Base-by-base conservation (phyloP, 2,888 invertebrate genomes). In the Tethea ocularis region DNA sequence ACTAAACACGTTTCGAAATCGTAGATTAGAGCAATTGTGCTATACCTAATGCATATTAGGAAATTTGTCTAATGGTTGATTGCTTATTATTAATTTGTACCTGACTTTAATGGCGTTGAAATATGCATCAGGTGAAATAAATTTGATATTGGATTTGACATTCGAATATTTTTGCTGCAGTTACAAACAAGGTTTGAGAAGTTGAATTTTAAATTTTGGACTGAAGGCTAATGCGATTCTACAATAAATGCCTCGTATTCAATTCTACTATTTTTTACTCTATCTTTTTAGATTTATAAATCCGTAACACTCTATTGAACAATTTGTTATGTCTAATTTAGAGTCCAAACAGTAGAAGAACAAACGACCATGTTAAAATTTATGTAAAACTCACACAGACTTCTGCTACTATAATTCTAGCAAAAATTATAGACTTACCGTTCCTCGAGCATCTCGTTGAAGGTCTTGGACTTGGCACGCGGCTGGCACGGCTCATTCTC, bases 371-470 rank as follows among this genome's bases (percentile, higher is more conserved):
- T 8, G 33, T 33, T 11, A 8, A 10, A 8, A 33, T 1, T 8
- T 10, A 11, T 33, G 26, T 2, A 26, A 26, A 24, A 24, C 7
- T 1, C 26, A 26, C 26, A 26, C 1, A 3, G 26, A 26, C 5
- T 38, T 6, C n/a, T 4, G 38, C 38, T n/a, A 13, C 1, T 15
- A 13, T 2, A 38, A 38, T 38, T 38, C 38, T 41, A 41, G 33
- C 17, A 23, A 51, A 56, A 4, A 15, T n/a, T 52, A 24, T 23
- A 15, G 20, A 33, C 92, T 87, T 81, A 96, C 95, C 97, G 95
- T 88, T 97, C 97, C 87, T 97, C 97, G 93, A 98, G 95, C 96
- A 98, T 98, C 93, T 98, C 98, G 83, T 96, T 97, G 94, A 98
- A 98, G 67, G 98, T 98, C 94, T 98, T 98, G 89, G 96, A 96